Percentiles rank a stretch among this genome's conserved stretches.
Conservation (phyloP, 2,113 vertebrate genomes). For the Bolborhynchus lineola region DNA sequence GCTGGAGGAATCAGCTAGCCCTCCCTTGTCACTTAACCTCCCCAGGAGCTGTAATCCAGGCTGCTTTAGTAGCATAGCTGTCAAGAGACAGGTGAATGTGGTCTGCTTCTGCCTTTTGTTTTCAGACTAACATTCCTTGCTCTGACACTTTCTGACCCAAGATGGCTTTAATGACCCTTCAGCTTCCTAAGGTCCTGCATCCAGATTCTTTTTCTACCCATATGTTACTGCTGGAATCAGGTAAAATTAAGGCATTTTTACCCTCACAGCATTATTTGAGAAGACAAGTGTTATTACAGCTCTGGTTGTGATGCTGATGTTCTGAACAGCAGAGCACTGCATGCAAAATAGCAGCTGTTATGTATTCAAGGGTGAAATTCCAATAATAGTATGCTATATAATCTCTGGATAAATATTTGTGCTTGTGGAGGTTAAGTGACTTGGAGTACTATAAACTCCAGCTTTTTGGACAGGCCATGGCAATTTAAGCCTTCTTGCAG, state of each 20-base stretch:
- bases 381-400: slow-evolving; percentile 51
- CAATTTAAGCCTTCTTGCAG: slow-evolving; percentile 10
- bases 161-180: not conserved
- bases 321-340: not conserved
- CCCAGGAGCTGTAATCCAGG: not conserved
- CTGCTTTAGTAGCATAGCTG: not conserved
- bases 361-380: slow-evolving; percentile 60
- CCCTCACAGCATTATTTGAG: not conserved
- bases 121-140: rapidly evolving
- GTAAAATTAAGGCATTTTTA: not conserved
- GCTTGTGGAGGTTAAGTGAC: slow-evolving; percentile 47
- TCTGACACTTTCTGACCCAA: not conserved
- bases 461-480: not conserved
- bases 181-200: rapidly evolving
- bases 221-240: not conserved
- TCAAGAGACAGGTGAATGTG: not conserved
- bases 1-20: not conserved
- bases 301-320: not conserved
- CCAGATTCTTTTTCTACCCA: not conserved
- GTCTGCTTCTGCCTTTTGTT: not conserved
- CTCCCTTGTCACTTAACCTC: not conserved
- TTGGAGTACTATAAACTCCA: slow-evolving; percentile 11
- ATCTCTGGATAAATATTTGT: slow-evolving; percentile 66
- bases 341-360: slow-evolving; percentile 52
- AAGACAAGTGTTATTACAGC: not conserved